These are phyloP conservation scores for Ceratitis capitata DNA, from an alignment of 1,140 invertebrate species.

Conservation along the genomic window DNA sequence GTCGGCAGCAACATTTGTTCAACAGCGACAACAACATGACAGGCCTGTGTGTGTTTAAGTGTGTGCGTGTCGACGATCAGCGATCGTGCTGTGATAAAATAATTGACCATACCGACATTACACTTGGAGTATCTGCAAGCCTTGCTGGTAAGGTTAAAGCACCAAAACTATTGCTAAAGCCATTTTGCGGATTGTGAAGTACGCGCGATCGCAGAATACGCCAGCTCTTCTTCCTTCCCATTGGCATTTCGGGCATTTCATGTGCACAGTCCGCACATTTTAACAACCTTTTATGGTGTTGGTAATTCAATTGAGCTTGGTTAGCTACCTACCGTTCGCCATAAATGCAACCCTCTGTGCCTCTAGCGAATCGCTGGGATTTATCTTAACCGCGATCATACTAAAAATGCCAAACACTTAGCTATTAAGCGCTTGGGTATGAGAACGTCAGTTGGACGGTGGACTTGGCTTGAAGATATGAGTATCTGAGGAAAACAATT, in stretches of 20 bases:
- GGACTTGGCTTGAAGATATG: neutral
- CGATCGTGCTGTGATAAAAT: slow-evolving; percentile 31
- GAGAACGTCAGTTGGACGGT: neutral
- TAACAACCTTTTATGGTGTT: neutral
- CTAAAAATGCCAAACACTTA: neutral
- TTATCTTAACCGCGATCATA: slow-evolving; percentile 21
- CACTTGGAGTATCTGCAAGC: neutral
- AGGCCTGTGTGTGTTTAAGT: neutral
- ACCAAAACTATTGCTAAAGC: neutral
- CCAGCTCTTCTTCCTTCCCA: no score
- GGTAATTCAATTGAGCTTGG: slow-evolving; percentile 24
- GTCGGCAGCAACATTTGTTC: slow-evolving; percentile 10
- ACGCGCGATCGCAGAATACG: neutral
- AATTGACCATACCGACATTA: neutral
- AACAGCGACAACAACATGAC: slow-evolving; percentile 15
- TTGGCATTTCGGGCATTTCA: neutral
- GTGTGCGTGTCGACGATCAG: neutral
- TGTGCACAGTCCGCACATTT: neutral
- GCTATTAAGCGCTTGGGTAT: neutral
- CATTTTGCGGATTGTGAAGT: neutral
- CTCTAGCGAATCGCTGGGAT: neutral
- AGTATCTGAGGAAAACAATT: neutral
- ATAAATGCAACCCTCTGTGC: neutral
- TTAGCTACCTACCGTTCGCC: neutral
- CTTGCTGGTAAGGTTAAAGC: neutral